These are phyloP conservation scores for Rhinopomastus cyanomelas DNA, from an alignment of 2,113 vertebrate species.

Conservation along the genomic window DNA sequence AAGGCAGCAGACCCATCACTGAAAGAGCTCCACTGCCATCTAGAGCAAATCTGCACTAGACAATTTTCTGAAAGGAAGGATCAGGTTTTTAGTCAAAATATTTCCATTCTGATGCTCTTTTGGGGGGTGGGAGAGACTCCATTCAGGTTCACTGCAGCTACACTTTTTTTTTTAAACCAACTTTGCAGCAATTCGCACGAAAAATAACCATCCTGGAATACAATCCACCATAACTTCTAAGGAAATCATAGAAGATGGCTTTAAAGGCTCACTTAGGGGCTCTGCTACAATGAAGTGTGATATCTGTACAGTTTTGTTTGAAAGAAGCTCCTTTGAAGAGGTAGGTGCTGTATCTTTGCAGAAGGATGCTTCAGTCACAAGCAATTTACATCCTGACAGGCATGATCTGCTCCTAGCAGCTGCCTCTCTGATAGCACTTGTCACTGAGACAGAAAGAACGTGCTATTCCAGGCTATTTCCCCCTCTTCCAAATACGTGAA, in stretches of 20 bases:
- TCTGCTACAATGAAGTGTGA: neutral
- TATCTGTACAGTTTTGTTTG: neutral
- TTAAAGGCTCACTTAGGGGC: neutral
- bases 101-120: neutral
- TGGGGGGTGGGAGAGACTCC: neutral
- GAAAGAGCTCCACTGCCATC: constrained; percentile 77
- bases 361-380: neutral
- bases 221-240: neutral
- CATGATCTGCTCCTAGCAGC: neutral
- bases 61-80: neutral
- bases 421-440: neutral
- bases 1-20: neutral
- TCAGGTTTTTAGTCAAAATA: neutral
- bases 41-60: constrained; percentile 37
- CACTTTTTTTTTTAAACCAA: neutral
- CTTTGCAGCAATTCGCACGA: neutral
- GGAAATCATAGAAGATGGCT: neutral
- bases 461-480: neutral
- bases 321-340: neutral
- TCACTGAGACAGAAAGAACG: neutral
- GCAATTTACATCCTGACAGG: constrained; percentile 29
- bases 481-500: neutral
- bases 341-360: neutral
- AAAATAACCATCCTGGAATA: neutral
- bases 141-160: neutral